These are phyloP conservation scores for Sebastolobus alascanus DNA, from an alignment of 2,797 vertebrate genomes.

Conservation along the genomic window DNA sequence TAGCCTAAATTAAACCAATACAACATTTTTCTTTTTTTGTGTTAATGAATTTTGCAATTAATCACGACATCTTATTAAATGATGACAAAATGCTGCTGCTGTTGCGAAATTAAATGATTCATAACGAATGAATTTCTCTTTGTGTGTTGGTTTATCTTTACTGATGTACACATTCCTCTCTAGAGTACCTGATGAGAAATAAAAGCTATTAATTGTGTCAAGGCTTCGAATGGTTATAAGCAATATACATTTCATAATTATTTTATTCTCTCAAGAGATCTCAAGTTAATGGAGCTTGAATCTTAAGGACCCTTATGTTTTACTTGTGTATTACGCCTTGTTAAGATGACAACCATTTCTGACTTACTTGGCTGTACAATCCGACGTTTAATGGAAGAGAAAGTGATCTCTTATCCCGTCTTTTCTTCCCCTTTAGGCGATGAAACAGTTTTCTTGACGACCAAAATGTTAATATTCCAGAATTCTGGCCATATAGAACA, in stretches of 20 bases:
- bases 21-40: background rate
- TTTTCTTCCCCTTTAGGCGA: background rate
- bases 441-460: background rate
- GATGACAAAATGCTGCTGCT: background rate
- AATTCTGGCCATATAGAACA: too few relatives aligned
- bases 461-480: too few relatives aligned
- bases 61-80: background rate
- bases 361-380: background rate
- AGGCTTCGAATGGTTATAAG: background rate
- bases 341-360: slow-evolving; percentile 1
- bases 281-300: background rate
- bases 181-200: background rate
- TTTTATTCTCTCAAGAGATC: background rate
- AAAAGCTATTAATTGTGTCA: background rate
- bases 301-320: background rate
- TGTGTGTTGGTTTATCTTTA: background rate
- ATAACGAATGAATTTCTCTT: background rate
- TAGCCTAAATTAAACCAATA: background rate
- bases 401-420: background rate
- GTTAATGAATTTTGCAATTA: background rate
- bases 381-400: background rate
- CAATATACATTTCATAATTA: background rate
- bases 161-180: background rate
- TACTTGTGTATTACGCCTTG: background rate
- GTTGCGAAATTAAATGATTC: background rate